Evolutionary conservation across 1,140 invertebrate species (phyloP), one percentile per base, ranked within the genome.

Genomic region (Telenomus remus): DNA sequence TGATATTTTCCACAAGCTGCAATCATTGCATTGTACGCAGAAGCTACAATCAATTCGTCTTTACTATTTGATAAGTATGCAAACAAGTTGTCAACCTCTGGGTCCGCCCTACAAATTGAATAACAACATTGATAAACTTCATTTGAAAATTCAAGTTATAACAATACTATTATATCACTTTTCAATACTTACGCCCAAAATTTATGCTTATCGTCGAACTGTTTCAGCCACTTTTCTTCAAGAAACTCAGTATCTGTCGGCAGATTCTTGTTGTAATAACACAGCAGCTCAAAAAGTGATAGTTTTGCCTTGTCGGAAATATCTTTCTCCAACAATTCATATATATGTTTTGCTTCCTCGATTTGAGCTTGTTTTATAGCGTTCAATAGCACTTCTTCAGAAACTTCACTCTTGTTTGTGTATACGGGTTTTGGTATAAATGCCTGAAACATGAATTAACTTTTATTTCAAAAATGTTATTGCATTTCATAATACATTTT

Each of bases 151-250:
- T n/a, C n/a, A n/a, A n/a, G n/a, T n/a, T n/a, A n/a, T n/a, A n/a
- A n/a, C n/a, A n/a, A n/a, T n/a, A n/a, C n/a, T n/a, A n/a, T n/a
- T n/a, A 44, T 7, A 60, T 11, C 19, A 46, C 43, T 37, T 11
- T 42, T 15, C 11, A 46, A 53, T 27, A 83, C 89, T 89, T 89
- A 94, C 93, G 89, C 92, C 95, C 95, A 96, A 8, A 89, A 91
- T 59, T 47, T 4, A 4, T 44, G 11, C 0, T 54, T 6, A 7
- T 13, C 0, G 3, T 15, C 12, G 5, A 0, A 0, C 84, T 53
- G 90, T 68, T 80, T 80, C 81, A 94, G 96, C 94, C 93, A 96
- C 53, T 91, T 90, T 84, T 95, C 93, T 83, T 95, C 94, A n/a
- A 93, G 82, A 80, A 92, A 92, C 48, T 95, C 92, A 42, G 91